These are phyloP conservation scores for Protosalanx chinensis DNA, from an alignment of 2,797 vertebrate genomes.

Conservation along the genomic window DNA sequence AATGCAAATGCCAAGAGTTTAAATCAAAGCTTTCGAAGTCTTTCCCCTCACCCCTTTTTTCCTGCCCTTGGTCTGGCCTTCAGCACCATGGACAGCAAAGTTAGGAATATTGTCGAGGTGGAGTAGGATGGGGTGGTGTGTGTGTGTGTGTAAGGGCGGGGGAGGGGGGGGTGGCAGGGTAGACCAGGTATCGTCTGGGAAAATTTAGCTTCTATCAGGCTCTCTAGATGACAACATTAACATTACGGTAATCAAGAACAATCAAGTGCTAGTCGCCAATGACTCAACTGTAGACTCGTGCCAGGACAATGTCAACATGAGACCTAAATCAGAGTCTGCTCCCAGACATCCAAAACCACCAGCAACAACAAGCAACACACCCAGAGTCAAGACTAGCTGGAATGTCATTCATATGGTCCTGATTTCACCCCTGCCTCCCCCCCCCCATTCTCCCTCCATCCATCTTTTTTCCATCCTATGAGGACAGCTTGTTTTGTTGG, in stretches of 20 bases:
- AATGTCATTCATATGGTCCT: constrained; percentile 74
- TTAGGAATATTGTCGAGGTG: not conserved
- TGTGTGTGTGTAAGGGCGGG: not conserved
- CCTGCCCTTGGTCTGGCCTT: constrained; percentile 38
- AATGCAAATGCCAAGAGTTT: too few relatives aligned
- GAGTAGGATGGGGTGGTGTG: not conserved
- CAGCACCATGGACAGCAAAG: constrained; percentile 67
- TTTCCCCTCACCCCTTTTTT: not conserved
- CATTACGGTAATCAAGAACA: constrained; percentile 48
- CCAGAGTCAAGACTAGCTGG: constrained; percentile 56
- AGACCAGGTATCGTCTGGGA: constrained; percentile 19
- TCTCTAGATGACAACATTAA: constrained; percentile 40
- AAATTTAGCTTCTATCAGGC: constrained; percentile 38
- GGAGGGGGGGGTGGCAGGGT: too few relatives aligned
- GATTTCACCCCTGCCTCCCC: constrained; percentile 55
- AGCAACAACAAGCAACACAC: constrained; percentile 69
- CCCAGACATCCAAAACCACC: constrained; percentile 72
- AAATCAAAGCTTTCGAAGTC: too few relatives aligned
- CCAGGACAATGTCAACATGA: constrained; percentile 63
- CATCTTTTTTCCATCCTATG: constrained; percentile 39
- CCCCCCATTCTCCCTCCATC: constrained; percentile 20
- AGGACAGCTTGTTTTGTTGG: not conserved
- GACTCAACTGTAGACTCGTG: constrained; percentile 60
- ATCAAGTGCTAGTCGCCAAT: constrained; percentile 26
- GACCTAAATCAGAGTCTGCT: constrained; percentile 61